These are phyloP conservation scores for Scartelaos histophorus DNA, from an alignment of 2,113 vertebrate genomes.

Conservation along the genomic window DNA sequence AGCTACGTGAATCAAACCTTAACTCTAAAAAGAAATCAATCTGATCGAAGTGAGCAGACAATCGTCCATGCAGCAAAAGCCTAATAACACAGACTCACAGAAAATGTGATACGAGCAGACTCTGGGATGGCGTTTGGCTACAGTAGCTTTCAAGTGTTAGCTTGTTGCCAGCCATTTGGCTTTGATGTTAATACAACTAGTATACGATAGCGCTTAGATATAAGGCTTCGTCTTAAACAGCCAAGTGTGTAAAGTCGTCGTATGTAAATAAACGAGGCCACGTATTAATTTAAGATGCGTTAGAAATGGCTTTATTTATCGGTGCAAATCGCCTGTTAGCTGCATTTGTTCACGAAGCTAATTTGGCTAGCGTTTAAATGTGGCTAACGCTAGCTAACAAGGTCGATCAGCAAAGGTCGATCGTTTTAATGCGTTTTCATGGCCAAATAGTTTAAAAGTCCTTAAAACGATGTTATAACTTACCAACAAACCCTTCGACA, in stretches of 20 bases:
- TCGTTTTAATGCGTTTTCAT: constrained; percentile 21
- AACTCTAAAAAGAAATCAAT: background rate
- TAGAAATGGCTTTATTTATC: background rate
- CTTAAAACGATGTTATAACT: constrained; percentile 31
- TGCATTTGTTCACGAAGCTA: constrained; percentile 26
- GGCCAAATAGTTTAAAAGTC: constrained; percentile 25
- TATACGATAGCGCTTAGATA: background rate
- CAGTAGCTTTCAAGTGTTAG: constrained; percentile 2
- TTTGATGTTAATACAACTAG: background rate
- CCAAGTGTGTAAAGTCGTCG: background rate
- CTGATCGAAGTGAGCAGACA: background rate
- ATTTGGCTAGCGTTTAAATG: constrained; percentile 32
- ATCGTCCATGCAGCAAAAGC: background rate
- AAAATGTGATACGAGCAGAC: background rate
- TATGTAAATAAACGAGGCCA: background rate
- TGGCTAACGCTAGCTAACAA: constrained; percentile 43
- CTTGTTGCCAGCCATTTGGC: background rate
- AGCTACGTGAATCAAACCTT: background rate
- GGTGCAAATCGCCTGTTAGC: constrained; percentile 47
- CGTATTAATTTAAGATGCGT: background rate
- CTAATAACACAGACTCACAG: too few species aligned
- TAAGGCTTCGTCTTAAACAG: background rate
- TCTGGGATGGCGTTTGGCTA: background rate
- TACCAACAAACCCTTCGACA: constrained; percentile 65
- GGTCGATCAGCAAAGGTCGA: constrained; percentile 13